These are phyloP conservation scores for Psammodynastes pulverulentus DNA, from an alignment of 2,113 vertebrate genomes.

Conservation along the genomic window DNA sequence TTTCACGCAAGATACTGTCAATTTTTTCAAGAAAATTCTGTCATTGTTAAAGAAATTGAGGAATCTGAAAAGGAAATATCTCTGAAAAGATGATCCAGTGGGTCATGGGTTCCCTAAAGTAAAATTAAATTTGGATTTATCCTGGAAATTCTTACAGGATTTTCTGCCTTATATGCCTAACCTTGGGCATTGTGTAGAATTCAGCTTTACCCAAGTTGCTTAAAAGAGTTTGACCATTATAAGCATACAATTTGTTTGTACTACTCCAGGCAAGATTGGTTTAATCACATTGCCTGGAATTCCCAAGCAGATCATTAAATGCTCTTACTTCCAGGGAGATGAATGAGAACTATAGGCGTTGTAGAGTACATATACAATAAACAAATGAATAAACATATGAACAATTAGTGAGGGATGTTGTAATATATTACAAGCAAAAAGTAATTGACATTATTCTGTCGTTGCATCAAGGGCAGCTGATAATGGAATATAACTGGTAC, in stretches of 20 bases:
- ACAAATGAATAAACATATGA: neutral
- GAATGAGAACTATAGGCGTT: neutral
- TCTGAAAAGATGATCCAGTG: neutral
- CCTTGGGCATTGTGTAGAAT: neutral
- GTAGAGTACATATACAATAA: neutral
- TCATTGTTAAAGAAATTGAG: neutral
- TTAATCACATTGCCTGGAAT: neutral
- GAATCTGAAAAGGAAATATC: neutral
- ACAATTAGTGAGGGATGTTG: neutral
- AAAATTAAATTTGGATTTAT: neutral
- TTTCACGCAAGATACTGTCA: neutral
- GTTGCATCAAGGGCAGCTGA: neutral
- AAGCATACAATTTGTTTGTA: neutral
- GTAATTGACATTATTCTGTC: neutral
- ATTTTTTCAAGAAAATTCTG: neutral
- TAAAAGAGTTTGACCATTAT: neutral
- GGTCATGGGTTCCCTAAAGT: neutral
- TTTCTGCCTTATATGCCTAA: neutral
- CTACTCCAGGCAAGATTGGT: neutral
- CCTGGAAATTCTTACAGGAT: neutral
- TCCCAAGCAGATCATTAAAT: neutral
- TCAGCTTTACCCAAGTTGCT: neutral
- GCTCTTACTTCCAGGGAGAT: neutral
- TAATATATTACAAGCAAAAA: neutral
- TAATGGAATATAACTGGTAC: neutral